These are phyloP conservation scores for Nemapogon koenigi DNA, from an alignment of 2,888 invertebrate genomes.

Conservation along the genomic window DNA sequence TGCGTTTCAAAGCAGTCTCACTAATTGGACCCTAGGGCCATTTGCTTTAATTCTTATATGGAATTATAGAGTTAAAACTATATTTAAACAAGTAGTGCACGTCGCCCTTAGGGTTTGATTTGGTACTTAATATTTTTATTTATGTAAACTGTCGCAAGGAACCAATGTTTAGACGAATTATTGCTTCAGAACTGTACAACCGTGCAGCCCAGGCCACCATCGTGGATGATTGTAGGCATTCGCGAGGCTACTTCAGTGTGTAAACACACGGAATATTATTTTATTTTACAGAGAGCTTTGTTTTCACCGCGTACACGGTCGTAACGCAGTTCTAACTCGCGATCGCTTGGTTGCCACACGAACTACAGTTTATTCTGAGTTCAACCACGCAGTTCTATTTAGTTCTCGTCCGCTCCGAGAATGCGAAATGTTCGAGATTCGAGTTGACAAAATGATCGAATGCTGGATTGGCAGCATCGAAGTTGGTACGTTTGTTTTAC, in stretches of 20 bases:
- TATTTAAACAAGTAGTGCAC: too few species aligned
- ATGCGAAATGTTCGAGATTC: slow-evolving; percentile 91
- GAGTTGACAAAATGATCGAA: slow-evolving; percentile 89
- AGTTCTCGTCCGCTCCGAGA: slow-evolving; percentile 87
- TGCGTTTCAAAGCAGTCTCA: background rate
- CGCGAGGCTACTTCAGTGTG: too few species aligned
- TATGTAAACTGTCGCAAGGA: too few species aligned
- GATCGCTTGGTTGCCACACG: slow-evolving; percentile 86
- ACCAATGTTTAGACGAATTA: too few species aligned
- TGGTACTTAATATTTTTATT: too few species aligned
- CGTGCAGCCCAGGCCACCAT: slow-evolving; percentile 94
- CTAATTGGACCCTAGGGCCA: background rate
- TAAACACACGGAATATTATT: background rate
- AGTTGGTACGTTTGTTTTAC: slow-evolving; percentile 64
- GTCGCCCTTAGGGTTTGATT: too few species aligned
- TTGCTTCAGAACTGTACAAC: slow-evolving; percentile 81
- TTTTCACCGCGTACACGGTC: slow-evolving; percentile 89
- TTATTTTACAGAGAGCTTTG: slow-evolving; percentile 69
- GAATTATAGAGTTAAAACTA: too few species aligned
- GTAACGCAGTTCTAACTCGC: slow-evolving; percentile 85
- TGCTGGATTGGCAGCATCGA: slow-evolving; percentile 94
- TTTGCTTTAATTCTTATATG: too few species aligned
- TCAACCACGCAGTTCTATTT: slow-evolving; percentile 93
- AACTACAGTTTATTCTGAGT: slow-evolving; percentile 88
- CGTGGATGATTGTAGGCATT: slow-evolving; percentile 73